Evolutionary conservation across 2,113 vertebrate genomes (phyloP), one percentile per base, ranked within the genome.

Genomic region (Callocephalon fimbriatum): DNA sequence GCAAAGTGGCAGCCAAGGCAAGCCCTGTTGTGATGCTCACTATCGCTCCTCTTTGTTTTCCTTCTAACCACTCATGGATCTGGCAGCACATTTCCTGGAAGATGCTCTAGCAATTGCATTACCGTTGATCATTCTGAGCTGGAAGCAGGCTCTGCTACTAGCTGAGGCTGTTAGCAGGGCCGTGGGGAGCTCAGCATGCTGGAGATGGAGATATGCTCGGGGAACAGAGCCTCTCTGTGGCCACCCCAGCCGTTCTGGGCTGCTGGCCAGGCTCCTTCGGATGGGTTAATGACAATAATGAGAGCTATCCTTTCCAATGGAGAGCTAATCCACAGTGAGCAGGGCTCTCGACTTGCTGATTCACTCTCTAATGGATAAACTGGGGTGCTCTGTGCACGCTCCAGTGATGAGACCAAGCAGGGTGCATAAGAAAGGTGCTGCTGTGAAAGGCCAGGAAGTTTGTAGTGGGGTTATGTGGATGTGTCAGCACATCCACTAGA

Each of bases 51-150:
- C 47, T 47, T 44, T 68, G 12, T 16, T 81, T 51, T 42, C 50
- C 8, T n/a, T 65, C 74, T 32, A 15, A 65, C 25, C 6, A 0
- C 4, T 2, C 3, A 0, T 2, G 15, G 31, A 18, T 62, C 51
- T 26, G 21, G 31, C 67, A 51, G 76, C 68, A 32, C 7, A 6
- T 70, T 94, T 94, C 96, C 90, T 77, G 88, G 90, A 70, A 96
- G 65, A 73, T 53, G 56, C 80, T 86, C 21, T 50, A 21, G 71
- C 29, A 42, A 83, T 86, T 31, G 2, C 42, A 68, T 95, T 61
- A 32, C 22, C 37, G 75, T 74, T 22, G 95, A 85, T 79, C 16
- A 16, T 50, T 14, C 40, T 1, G 80, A 91, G 91, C 89, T 90
- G 90, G 92, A 50, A 83, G 42, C 0, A 0, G 48, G 35, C 65